Evolutionary conservation across 1,140 invertebrate species (phyloP).

Genomic region (Drosophila ohnishii): DNA sequence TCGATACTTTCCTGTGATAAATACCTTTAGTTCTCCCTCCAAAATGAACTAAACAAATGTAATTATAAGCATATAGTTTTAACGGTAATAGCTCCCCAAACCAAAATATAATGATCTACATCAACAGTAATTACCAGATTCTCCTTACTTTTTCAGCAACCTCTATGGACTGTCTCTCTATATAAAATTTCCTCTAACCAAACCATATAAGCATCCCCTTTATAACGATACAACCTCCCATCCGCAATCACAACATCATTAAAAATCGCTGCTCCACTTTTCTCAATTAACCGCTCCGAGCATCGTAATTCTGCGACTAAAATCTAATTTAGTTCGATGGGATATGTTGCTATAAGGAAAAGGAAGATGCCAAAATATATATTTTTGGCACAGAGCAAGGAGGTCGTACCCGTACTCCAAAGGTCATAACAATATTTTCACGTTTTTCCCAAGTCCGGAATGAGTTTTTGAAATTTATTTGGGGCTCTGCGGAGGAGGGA

Average conservation of each 20-base stretch:
- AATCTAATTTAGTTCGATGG: slow-evolving; percentile 76
- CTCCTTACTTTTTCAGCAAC: not conserved
- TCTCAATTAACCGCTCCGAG: slow-evolving; percentile 66
- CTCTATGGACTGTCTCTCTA: not conserved
- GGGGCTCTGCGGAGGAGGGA: slow-evolving; percentile 1
- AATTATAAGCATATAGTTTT: not conserved
- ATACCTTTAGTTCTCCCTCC: not conserved
- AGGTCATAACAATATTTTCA: slow-evolving; percentile 80
- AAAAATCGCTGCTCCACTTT: slow-evolving; percentile 73
- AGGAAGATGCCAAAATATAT: slow-evolving; percentile 5
- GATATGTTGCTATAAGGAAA: slow-evolving; percentile 28
- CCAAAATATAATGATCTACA: not conserved
- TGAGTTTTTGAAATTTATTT: slow-evolving; percentile 79
- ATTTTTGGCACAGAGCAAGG: slow-evolving; percentile 17
- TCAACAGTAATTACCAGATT: not conserved
- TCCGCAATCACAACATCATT: slow-evolving; percentile 65
- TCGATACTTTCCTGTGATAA: not conserved
- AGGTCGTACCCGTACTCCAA: slow-evolving; percentile 2
- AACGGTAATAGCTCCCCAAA: not conserved
- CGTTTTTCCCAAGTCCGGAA: slow-evolving; percentile 80
- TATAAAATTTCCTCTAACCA: not conserved
- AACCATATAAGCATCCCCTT: slow-evolving; percentile 24
- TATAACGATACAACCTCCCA: slow-evolving; percentile 1
- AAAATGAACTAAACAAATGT: not conserved
- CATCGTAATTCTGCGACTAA: slow-evolving; percentile 75